A percentile compares a stretch with the other conserved stretches of the same genome.
Evolutionary conservation across 2,888 invertebrate species (phyloP).

Genomic region (Lottia scabra): DNA sequence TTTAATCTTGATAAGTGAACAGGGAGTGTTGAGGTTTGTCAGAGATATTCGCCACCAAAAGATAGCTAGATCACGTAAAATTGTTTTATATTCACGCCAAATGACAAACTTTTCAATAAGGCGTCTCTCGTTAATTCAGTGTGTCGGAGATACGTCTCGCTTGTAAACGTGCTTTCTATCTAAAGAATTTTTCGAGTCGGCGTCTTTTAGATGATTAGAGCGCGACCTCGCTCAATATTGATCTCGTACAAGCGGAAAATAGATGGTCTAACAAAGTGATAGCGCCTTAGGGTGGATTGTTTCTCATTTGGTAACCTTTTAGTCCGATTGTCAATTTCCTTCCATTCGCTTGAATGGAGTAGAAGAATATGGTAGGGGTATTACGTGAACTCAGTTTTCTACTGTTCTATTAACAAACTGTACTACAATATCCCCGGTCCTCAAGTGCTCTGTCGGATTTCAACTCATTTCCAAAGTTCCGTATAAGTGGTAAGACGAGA

Average conservation of each 20-base stretch:
- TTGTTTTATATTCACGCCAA: constrained; percentile 4
- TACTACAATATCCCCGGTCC: background rate
- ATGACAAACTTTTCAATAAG: constrained; percentile 1
- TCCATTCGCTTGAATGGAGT: no score
- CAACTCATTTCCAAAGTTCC: constrained; percentile 4
- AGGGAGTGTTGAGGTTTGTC: constrained; percentile 6
- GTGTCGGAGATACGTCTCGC: constrained; percentile 4
- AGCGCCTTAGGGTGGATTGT: background rate
- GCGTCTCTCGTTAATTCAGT: constrained; percentile 3
- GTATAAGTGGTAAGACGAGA: constrained; percentile 4
- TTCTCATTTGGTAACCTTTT: background rate
- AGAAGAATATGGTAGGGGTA: no score
- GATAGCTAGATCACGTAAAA: constrained; percentile 6
- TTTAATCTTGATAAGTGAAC: background rate
- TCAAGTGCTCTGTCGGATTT: background rate
- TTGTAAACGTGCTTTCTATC: constrained; percentile 3
- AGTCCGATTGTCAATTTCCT: background rate
- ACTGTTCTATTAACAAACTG: background rate
- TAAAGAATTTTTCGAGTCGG: constrained; percentile 7
- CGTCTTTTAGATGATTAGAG: constrained; percentile 6
- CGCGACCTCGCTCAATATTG: constrained; percentile 3
- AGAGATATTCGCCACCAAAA: constrained; percentile 1
- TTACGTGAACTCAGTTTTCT: no score
- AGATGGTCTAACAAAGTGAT: background rate
- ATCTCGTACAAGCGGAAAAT: constrained; percentile 3